Evolutionary conservation across 2,888 invertebrate species (phyloP), one percentile per base, ranked within the genome.

Genomic region (Epinotia demarniana): DNA sequence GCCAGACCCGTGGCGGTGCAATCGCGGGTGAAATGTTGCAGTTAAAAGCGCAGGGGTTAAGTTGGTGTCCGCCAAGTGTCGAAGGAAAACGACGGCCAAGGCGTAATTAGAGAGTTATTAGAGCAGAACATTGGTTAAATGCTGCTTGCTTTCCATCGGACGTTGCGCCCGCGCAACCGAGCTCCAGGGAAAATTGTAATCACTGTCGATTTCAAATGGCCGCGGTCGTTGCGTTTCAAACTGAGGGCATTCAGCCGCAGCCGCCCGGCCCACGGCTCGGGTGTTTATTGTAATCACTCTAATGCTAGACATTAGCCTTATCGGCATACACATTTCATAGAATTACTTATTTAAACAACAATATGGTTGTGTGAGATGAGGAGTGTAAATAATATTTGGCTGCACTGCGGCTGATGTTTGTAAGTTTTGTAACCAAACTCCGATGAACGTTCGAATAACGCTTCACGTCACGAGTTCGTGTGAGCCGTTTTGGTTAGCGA

Each of bases 81-180:
- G 90, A 92, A 90, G 92, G 92, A 91, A 92, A 93, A 92, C 89
- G 86, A 88, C 84, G 78, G 82, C 87, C 83, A 88, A 89, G 82
- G 86, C 87, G 91, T 91, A 93, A 93, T 94, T 93, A 93, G 89
- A 92, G 90, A 91, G 90, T 93, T 92, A 93, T 94, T 90, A 93
- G 94, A 93, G 92, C 93, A 88, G 87, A 92, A 92, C 93, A 93
- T 93, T 93, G 92, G 94, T 91, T 92, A 92, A 94, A 92, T 90
- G 90, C 87, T 91, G 92, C 93, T 94, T 93, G 92, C 94, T 94
- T 93, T 93, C 93, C 93, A 94, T 93, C 94, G 92, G 91, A 92
- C 92, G 88, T 92, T 92, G 93, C 91, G 92, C 90, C 87, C 88
- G 91, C 90, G 91, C 92, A 90, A 90, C 86, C 86, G 86, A 86